A percentile compares a stretch with the other conserved stretches of the same genome.
Conservation (phyloP, 2,797 vertebrate genomes). For the Molossus molossus region DNA sequence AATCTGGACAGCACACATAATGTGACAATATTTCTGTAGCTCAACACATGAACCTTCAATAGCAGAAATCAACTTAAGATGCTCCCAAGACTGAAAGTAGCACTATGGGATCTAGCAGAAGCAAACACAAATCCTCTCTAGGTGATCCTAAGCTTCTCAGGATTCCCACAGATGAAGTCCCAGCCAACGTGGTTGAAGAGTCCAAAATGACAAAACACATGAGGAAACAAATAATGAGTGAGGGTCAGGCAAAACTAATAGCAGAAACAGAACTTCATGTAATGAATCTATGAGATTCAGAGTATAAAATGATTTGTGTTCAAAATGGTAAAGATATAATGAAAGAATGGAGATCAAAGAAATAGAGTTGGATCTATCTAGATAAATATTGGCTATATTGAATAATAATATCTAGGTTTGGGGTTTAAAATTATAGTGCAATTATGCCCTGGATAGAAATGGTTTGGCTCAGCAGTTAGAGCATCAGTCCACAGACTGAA, state of each 20-base stretch:
- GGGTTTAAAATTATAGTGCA: not conserved
- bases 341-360: conserved; percentile 23
- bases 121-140: not conserved
- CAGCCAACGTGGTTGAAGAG: not conserved
- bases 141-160: not conserved
- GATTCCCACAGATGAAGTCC: not conserved
- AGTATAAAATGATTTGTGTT: conserved; percentile 33
- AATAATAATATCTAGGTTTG: not conserved
- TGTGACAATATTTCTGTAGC: not conserved
- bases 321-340: conserved; percentile 8
- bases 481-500: no score
- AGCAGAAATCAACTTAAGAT: conserved; percentile 14
- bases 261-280: not conserved
- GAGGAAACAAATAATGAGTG: not conserved
- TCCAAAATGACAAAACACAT: conserved; percentile 5
- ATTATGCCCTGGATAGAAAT: not conserved
- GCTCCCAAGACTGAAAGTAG: not conserved
- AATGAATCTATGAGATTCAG: not conserved
- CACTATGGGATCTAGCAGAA: not conserved
- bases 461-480: no score
- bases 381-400: not conserved
- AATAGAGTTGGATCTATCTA: not conserved
- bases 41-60: not conserved
- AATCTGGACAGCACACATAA: not conserved
- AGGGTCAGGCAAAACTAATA: conserved; percentile 4